A percentile compares a stretch with the other conserved stretches of the same genome.
Conservation (phyloP, 2,797 vertebrate genomes). For the Acanthiza pusilla region DNA sequence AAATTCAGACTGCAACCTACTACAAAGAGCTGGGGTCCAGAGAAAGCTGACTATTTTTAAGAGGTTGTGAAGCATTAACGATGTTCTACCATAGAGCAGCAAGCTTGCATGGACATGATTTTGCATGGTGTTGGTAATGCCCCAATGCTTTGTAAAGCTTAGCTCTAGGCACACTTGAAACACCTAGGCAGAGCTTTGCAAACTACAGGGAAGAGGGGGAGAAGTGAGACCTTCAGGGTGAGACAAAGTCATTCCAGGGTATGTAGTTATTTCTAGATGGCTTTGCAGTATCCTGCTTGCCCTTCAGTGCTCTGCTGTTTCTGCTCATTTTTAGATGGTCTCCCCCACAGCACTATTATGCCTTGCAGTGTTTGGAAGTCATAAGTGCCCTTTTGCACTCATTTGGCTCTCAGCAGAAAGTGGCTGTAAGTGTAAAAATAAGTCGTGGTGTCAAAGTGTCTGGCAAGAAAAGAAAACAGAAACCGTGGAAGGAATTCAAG, state of each 20-base stretch:
- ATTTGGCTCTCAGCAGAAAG: slow-evolving; percentile 48
- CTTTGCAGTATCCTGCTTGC: background rate
- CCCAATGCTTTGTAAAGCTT: background rate
- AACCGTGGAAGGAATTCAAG: background rate
- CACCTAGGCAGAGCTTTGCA: background rate
- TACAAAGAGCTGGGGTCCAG: background rate
- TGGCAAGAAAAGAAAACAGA: background rate
- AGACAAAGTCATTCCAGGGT: background rate
- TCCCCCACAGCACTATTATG: background rate
- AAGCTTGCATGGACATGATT: background rate
- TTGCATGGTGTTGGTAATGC: background rate
- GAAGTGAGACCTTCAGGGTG: background rate
- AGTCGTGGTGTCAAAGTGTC: background rate
- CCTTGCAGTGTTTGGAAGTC: background rate
- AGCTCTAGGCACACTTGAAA: background rate
- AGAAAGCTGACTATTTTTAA: background rate
- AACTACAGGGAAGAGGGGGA: background rate
- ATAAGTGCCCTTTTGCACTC: slow-evolving; percentile 1
- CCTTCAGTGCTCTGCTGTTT: background rate
- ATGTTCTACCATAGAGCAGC: background rate
- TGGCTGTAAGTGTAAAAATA: slow-evolving; percentile 5
- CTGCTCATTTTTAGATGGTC: background rate
- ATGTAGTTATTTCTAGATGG: background rate
- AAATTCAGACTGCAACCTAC: background rate
- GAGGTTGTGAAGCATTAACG: background rate